phyloP scores from a whole-genome alignment of 2,888 invertebrate genomes.

The Amphimallon solstitiale region DNA sequence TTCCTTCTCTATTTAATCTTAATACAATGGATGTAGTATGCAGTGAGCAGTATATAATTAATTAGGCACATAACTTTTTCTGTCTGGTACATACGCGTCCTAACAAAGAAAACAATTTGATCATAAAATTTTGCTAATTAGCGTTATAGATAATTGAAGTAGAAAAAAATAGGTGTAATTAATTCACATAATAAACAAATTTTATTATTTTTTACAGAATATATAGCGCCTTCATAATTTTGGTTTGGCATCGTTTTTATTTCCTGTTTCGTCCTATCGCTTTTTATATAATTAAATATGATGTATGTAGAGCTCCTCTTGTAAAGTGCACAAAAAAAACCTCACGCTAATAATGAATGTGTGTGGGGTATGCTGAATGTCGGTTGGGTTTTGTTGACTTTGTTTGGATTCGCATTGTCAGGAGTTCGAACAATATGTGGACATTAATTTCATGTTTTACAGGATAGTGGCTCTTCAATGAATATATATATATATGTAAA shows the following conservation, averaged over 20 bases:
- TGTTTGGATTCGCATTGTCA: constrained; percentile 22
- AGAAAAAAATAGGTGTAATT: no score
- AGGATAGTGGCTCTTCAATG: constrained; percentile 7
- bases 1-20: no score
- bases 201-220: no score
- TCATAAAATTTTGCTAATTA: no score
- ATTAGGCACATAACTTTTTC: no score
- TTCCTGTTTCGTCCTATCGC: constrained; percentile 12
- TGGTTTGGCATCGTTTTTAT: constrained; percentile 12
- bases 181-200: no score
- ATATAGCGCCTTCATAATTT: not conserved
- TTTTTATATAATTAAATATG: constrained; percentile 6
- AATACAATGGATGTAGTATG: no score
- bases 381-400: not conserved
- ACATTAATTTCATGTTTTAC: constrained; percentile 27
- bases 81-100: no score
- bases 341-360: constrained; percentile 5
- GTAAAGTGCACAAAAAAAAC: not conserved
- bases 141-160: no score
- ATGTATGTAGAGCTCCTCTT: not conserved
- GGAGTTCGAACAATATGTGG: constrained; percentile 9
- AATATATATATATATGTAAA: constrained; percentile 23
- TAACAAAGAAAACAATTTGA: no score
- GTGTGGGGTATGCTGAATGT: not conserved
- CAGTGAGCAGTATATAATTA: no score